Evolutionary conservation across 30 jellyfish, hydroid and myxozoan genomes (phyloP).

Genomic region (Hydractinia echinata): DNA sequence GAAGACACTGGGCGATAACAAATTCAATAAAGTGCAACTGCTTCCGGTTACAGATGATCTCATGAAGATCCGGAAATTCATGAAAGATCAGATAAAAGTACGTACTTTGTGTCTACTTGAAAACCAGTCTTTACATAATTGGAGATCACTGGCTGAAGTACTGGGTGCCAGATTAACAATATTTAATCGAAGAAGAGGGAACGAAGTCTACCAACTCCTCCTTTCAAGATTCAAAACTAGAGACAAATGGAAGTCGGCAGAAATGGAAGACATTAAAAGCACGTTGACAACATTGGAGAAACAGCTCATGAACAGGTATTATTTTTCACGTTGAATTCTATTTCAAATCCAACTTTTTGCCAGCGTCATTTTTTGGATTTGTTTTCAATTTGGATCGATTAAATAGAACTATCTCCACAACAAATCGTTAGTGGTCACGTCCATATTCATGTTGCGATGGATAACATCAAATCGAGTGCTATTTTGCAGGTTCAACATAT

Average conservation of each 20-base stretch:
- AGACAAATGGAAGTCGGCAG: constrained; percentile 6
- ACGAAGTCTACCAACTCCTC: constrained; percentile 25
- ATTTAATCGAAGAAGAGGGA: constrained; percentile 38
- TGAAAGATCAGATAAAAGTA: constrained; percentile 3
- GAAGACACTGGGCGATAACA: constrained; percentile 27
- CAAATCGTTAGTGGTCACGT: no score
- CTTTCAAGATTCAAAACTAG: constrained; percentile 9
- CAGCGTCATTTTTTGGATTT: no score
- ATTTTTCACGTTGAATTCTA: no score
- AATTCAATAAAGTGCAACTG: constrained; percentile 11
- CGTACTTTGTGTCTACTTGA: constrained; percentile 1
- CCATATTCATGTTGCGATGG: no score
- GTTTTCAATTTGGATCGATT: no score
- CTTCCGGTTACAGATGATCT: constrained; percentile 40
- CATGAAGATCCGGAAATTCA: constrained; percentile 17
- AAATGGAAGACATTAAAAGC: constrained; percentile 22
- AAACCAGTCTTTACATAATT: constrained; percentile 7
- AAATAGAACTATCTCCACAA: no score
- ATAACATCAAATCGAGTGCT: no score
- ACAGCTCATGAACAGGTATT: constrained; percentile 33
- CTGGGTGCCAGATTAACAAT: constrained; percentile 22
- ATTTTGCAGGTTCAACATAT: no score
- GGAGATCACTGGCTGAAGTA: constrained; percentile 13
- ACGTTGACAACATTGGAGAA: constrained; percentile 28
- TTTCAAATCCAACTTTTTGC: no score